phyloP scores from a whole-genome alignment of 2,797 vertebrate genomes.

The Thamnophis elegans region DNA sequence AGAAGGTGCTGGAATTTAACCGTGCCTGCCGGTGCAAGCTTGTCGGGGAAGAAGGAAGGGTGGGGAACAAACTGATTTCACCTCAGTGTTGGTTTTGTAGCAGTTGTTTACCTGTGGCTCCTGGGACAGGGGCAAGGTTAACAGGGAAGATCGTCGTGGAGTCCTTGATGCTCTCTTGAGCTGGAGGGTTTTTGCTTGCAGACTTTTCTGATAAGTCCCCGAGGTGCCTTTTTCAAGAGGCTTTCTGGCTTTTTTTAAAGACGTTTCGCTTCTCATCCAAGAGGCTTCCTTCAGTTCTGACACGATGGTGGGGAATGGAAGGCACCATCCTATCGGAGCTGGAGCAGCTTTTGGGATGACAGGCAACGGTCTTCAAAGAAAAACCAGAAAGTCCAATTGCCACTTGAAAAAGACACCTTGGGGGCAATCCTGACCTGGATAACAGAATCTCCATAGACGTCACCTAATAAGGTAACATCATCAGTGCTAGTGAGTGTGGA shows the following conservation, averaged over 20 bases:
- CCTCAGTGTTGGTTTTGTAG: conserved; percentile 6
- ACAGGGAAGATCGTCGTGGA: neutral
- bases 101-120: neutral
- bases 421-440: too few species aligned
- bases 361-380: too few species aligned
- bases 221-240: too few species aligned
- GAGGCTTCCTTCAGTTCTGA: too few species aligned
- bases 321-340: too few species aligned
- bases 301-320: too few species aligned
- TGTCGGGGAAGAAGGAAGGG: neutral
- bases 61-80: neutral
- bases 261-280: too few species aligned
- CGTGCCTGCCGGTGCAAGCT: conserved; percentile 43
- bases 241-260: too few species aligned
- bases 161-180: neutral
- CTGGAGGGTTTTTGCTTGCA: neutral
- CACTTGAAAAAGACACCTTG: too few species aligned
- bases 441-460: neutral
- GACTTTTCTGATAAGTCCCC: neutral
- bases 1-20: conserved; percentile 64
- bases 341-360: too few species aligned
- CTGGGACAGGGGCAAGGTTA: neutral
- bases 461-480: neutral
- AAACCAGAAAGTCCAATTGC: too few species aligned
- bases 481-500: neutral